Percentiles rank a stretch among this genome's conserved stretches.
phyloP scores from a whole-genome alignment of 2,113 vertebrate species.

The Ivindomyrus marchei region DNA sequence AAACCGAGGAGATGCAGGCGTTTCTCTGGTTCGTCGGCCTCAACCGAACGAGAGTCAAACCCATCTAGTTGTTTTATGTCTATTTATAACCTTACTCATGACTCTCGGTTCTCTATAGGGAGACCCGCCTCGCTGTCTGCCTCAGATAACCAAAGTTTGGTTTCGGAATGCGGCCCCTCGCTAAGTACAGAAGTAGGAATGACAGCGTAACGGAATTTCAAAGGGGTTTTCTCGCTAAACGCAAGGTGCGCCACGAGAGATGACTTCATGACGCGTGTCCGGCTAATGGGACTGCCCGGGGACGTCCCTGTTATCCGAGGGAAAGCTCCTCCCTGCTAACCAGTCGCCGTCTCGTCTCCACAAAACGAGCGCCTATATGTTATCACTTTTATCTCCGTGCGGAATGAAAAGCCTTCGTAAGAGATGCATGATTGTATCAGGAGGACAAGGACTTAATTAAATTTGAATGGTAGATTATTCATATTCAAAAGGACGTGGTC shows the following conservation, averaged over 20 bases:
- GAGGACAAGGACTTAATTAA: constrained; percentile 71
- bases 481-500: constrained; percentile 66
- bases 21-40: constrained; percentile 35
- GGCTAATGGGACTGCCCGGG: constrained; percentile 38
- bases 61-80: neutral
- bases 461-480: constrained; percentile 67
- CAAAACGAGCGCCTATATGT: constrained; percentile 46
- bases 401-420: constrained; percentile 70
- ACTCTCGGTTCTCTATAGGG: neutral
- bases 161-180: neutral
- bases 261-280: constrained; percentile 34
- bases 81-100: neutral
- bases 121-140: neutral
- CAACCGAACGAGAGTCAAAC: constrained; percentile 24
- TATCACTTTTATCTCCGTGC: constrained; percentile 71
- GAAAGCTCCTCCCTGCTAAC: constrained; percentile 48
- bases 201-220: neutral
- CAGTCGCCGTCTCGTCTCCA: constrained; percentile 49
- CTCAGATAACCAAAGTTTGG: neutral
- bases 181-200: neutral
- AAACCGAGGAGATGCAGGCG: constrained; percentile 35
- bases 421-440: constrained; percentile 74
- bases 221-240: neutral
- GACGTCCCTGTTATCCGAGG: neutral
- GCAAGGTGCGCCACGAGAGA: neutral